phyloP scores from a whole-genome alignment of 2,888 invertebrate genomes.

The Conops quadrifasciatus region DNA sequence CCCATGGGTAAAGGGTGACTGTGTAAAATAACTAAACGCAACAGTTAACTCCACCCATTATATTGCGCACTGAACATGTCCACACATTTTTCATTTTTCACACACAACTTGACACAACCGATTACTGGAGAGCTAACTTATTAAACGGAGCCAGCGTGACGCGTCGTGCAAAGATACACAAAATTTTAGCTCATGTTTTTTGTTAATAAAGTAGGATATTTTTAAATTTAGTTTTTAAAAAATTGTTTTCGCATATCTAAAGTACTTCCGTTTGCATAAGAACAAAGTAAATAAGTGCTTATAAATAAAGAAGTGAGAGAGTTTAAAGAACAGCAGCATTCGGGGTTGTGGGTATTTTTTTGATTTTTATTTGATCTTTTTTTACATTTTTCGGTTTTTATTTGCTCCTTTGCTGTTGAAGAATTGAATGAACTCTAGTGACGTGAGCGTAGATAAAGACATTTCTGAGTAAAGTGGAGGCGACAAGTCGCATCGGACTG shows the following conservation, averaged over 20 bases:
- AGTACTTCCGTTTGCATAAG: slow-evolving; percentile 13
- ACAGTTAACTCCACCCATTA: slow-evolving; percentile 28
- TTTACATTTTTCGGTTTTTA: slow-evolving; percentile 21
- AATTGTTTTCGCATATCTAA: not conserved
- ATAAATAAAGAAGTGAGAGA: not conserved
- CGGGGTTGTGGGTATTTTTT: slow-evolving; percentile 25
- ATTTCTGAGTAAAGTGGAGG: slow-evolving; percentile 34
- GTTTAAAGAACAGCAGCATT: slow-evolving; percentile 13
- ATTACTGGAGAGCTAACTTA: slow-evolving; percentile 3
- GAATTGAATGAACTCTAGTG: slow-evolving; percentile 32
- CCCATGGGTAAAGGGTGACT: no score
- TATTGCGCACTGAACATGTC: slow-evolving; percentile 13
- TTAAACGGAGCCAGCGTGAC: slow-evolving; percentile 38
- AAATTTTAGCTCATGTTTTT: slow-evolving; percentile 41
- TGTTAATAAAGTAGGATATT: slow-evolving; percentile 27
- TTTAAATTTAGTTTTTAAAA: slow-evolving; percentile 21
- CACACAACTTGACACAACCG: slow-evolving; percentile 18
- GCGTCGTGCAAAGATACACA: slow-evolving; percentile 43
- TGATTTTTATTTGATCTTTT: slow-evolving; percentile 25
- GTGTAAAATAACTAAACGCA: no score
- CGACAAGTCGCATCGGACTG: slow-evolving; percentile 4
- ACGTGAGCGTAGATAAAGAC: slow-evolving; percentile 35
- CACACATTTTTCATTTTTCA: not conserved
- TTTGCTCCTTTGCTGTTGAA: slow-evolving; percentile 18
- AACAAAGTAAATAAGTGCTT: slow-evolving; percentile 36